Base-by-base conservation (phyloP, 2,888 invertebrate genomes). In the Tetanocera ferruginea region DNA sequence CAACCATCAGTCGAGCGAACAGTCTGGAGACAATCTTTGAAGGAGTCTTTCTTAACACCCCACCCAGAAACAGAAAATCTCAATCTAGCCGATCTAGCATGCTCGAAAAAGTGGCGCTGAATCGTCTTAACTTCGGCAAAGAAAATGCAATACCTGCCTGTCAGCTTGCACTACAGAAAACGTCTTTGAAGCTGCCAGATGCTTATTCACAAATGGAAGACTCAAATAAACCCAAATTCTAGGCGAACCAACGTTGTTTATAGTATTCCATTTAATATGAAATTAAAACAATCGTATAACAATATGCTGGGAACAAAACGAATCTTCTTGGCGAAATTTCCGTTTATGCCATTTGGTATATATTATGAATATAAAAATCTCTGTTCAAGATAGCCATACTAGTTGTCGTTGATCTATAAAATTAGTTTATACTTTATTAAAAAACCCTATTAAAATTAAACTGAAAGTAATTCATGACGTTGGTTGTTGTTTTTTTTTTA, bases 21-120 rank as follows among this genome's bases (percentile, higher is more conserved):
- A 88, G 86, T 37, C 81, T 89, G 69, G 89, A 89, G 78, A 89
- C 89, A 8, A 89, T 89, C 74, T 89, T 86, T 64, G 89, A 89
- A 81, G 89, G 88, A 6, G 87, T 89, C 23, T 88, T 89, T 64
- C 80, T 89, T 0, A 84, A 88, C 60, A 89, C 89, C 4, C 89
- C 89, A 9, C 88, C 89, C 2, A 83, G 85, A 5, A 76, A 76
- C 49, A 69, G 76, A n/a, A 11, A 5, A 4, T 49, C 66, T 11
- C 75, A 31, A 17, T 14, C 81, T 2, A 82, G 71, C 64, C 82
- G 81, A 14, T 82, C 78, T 1, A 87, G 84, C 82, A 76, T 88
- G 1, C 79, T 87, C 77, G 88, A 88, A 71, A 81, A 84, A 78
- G 81, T 86, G 37, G 83, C 83, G 43, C 74, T 86, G 19, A 88